Base-by-base conservation (phyloP, 1,140 invertebrate species). In the Manduca sexta region DNA sequence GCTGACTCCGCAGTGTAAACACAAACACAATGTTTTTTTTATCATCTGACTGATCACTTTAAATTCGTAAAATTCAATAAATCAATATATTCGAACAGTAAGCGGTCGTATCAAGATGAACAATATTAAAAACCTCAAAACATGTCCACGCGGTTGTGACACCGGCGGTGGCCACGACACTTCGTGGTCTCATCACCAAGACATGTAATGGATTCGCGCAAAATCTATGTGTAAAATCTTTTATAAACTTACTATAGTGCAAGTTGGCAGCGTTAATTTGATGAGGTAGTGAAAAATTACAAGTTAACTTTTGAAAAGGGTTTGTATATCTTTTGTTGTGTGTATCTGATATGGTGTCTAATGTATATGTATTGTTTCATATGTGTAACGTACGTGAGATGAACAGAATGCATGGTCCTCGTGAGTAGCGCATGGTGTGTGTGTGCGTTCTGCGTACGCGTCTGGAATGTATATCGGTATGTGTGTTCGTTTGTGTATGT, bases 301-400 rank as follows among this genome's bases (percentile, higher is more conserved):
- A 60, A 60, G 52, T 38, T 64, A 70, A 65, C 69, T 74, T 80
- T 78, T 66, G 69, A 69, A 68, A 71, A 81, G 81, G 81, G 81
- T 84, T 84, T 84, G 81, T 82, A 82, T 84, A 84, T 76, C 74
- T 84, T 82, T 75, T 73, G 77, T 78, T 30, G 42, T 44, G 68
- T 67, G 63, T 71, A 4, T 39, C 35, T 62, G 52, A 11, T 41
- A n/a, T 29, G 11, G n/a, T n/a, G n/a, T n/a, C n/a, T 26, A n/a
- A 26, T 35, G 40, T 26, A 11, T 3, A 13, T 13, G 14, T 42
- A 16, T 10, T n/a, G 8, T 7, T 35, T 11, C n/a, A 26, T 0
- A 16, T 42, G 40, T n/a, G 26, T 12, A 11, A 42, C 26, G 21
- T n/a, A 21, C 11, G 11, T 42, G 40, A 11, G n/a, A 12, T 14